Base-by-base conservation (phyloP, 35 echinoderm and acorn worm species). In the Stichopus chloronotus region DNA sequence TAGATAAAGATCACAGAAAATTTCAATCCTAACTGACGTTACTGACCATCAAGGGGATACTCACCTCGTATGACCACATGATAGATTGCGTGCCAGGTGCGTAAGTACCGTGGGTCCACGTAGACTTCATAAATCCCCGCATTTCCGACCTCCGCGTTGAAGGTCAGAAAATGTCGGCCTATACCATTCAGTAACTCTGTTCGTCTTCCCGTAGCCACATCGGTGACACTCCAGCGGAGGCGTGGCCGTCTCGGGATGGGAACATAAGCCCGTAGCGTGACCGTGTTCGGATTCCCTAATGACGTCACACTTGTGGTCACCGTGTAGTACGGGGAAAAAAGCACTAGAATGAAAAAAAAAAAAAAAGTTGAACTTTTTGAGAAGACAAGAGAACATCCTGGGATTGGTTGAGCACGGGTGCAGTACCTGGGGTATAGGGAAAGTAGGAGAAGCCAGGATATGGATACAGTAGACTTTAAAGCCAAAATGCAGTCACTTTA, bases 61-160 rank as follows among this genome's bases (percentile, higher is more conserved):
- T 86, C 21, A 86, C 83, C 24, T 86, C 83, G 9, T 17, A 86
- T 56, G 5, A 86, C 56, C 21, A 86, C 83, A 56, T 55, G 83
- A 53, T 9, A 54, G 11, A 86, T 86, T 19, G 84, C 84, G 58
- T 87, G 84, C 84, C 84, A 87, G 11, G 84, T 87, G 16, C 84
- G 52, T 24, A 63, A 25, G n/a, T 87, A 87, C 9, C 84, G 55
- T 7, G 2, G 0, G 0, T 63, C 84, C 12, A 87, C 52, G 55
- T 59, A 87, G 5, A 22, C 84, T 20, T 87, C 84, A 87, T 87
- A 87, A 55, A 87, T 87, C 1, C 84, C 84, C 12, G 84, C 58
- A 63, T 87, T 87, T 7, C 8, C n/a, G 6, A 87, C 58, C 12
- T 4, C 1, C 57, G 55, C 58, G 10, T 9, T 11, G 56, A 87